Conservation (phyloP, 2,888 invertebrate species). For the Apantesis nais region DNA sequence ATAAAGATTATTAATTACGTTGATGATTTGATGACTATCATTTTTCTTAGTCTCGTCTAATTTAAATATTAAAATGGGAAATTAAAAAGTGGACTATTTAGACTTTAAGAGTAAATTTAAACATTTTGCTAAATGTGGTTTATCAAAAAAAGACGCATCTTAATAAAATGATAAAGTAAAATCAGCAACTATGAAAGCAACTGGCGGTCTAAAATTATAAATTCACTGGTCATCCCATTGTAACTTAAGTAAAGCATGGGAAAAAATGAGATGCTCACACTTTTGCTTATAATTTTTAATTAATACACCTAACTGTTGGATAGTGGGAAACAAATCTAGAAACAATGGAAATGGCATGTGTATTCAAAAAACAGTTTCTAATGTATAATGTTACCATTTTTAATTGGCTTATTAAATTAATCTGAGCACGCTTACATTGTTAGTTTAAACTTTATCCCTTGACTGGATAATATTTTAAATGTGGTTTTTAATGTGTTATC, state of each 20-base stretch:
- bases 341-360: constrained; percentile 69
- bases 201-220: constrained; percentile 52
- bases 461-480: not conserved
- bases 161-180: constrained; percentile 24
- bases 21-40: not conserved
- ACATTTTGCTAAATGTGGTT: not conserved
- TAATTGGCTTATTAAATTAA: constrained; percentile 44
- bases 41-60: constrained; percentile 9
- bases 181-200: constrained; percentile 32
- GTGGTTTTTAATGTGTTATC: constrained; percentile 9
- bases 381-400: constrained; percentile 55
- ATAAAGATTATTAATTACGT: not conserved
- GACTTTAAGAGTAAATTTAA: constrained; percentile 9
- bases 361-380: constrained; percentile 72
- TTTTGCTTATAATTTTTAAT: constrained; percentile 77
- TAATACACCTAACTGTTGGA: constrained; percentile 74
- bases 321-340: constrained; percentile 71
- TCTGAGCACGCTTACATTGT: constrained; percentile 18
- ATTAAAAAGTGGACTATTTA: constrained; percentile 7
- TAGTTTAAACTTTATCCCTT: constrained; percentile 14
- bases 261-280: constrained; percentile 61
- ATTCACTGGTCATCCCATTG: constrained; percentile 71
- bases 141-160: constrained; percentile 22
- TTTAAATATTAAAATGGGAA: constrained; percentile 2
- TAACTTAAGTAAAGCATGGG: constrained; percentile 77